Percentiles rank a stretch among this genome's conserved stretches.
Conservation (phyloP, 2,113 vertebrate genomes). For the Eira barbara region DNA sequence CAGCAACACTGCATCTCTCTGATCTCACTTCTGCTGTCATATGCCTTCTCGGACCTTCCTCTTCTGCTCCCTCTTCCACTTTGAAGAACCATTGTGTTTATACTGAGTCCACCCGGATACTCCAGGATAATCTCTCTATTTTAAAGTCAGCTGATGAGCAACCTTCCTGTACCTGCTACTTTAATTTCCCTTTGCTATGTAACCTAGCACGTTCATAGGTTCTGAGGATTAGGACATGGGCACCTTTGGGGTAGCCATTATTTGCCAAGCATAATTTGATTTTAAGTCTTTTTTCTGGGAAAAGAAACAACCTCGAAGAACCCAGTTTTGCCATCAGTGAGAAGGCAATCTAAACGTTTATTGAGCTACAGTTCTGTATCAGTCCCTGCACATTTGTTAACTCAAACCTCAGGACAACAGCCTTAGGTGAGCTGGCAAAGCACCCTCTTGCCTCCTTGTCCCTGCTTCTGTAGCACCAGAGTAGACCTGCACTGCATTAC, state of each 20-base stretch:
- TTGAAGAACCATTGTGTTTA: neutral
- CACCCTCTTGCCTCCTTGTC: neutral
- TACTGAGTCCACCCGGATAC: accelerated
- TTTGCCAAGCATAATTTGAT: neutral
- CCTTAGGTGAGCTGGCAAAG: neutral
- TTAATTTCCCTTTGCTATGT: neutral
- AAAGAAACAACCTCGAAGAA: neutral
- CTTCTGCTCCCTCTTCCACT: neutral
- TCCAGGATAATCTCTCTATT: neutral
- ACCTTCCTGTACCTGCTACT: neutral
- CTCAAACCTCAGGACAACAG: neutral
- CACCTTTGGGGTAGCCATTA: neutral
- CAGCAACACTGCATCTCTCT: neutral
- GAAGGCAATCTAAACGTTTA: neutral
- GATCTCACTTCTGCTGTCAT: neutral
- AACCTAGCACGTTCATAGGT: neutral
- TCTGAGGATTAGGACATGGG: neutral
- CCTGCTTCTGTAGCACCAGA: neutral
- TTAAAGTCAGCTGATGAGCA: neutral
- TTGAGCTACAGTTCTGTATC: accelerated
- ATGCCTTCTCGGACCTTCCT: neutral
- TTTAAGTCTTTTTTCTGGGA: neutral
- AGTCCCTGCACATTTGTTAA: neutral
- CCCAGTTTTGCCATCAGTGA: neutral
- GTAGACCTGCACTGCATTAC: neutral